phyloP scores from a whole-genome alignment of 1,140 invertebrate genomes.

The Plectus sambesii region DNA sequence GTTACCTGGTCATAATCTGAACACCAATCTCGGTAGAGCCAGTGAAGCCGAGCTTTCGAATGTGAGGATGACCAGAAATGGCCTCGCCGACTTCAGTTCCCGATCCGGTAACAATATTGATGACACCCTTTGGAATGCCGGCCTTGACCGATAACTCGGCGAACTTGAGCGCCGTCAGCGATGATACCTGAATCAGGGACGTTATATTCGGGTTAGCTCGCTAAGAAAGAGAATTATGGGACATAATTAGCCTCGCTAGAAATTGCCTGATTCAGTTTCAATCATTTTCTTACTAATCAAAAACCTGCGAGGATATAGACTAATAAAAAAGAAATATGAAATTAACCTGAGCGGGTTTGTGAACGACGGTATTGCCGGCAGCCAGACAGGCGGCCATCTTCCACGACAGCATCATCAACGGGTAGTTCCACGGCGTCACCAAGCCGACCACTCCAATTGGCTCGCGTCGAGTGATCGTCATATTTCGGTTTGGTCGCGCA shows the following conservation, averaged over 20 bases:
- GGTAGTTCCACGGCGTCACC: constrained; percentile 59
- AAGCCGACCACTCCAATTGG: constrained; percentile 64
- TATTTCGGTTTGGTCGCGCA: constrained; percentile 75
- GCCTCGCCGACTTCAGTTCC: constrained; percentile 67
- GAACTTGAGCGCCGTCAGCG: constrained; percentile 81
- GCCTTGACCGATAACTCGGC: constrained; percentile 72
- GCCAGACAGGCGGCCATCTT: constrained; percentile 58
- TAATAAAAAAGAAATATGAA: no score
- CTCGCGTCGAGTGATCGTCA: constrained; percentile 75
- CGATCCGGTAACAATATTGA: constrained; percentile 76
- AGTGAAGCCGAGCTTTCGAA: constrained; percentile 84
- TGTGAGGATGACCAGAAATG: constrained; percentile 65
- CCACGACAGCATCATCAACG: constrained; percentile 51
- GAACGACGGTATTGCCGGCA: constrained; percentile 57
- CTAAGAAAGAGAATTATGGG: no score
- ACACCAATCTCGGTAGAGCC: constrained; percentile 78
- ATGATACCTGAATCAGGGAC: constrained; percentile 50
- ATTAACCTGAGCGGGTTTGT: constrained; percentile 59
- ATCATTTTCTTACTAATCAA: no score
- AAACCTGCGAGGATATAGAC: no score
- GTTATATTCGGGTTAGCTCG: no score
- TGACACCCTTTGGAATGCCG: constrained; percentile 83
- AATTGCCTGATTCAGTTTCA: no score
- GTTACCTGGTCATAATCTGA: constrained; percentile 73
- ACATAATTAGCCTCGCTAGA: no score